Evolutionary conservation across 2,113 vertebrate species (phyloP), one percentile per base, ranked within the genome.

Genomic region (Choloepus hoffmanni): DNA sequence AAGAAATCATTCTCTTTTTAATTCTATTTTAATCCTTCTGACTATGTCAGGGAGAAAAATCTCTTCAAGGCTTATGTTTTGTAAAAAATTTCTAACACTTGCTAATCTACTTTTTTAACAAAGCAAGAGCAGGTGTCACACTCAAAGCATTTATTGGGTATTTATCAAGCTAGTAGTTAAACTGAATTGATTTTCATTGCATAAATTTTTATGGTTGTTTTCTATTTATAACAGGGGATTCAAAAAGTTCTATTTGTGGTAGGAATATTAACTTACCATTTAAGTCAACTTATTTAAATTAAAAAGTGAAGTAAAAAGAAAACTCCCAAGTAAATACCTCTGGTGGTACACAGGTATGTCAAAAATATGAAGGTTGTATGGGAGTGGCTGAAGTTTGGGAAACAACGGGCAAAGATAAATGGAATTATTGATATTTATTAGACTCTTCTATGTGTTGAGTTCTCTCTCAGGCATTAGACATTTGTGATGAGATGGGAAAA

Each of bases 251-350:
- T 95, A 26, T 60, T 92, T 85, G 73, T 89, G 62, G 11, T 58
- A 76, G 70, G 36, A 21, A 53, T 18, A 53, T 72, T 81, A 70
- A 70, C 89, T 92, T 89, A 78, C 13, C 26, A 36, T 23, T 82
- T 91, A 82, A 91, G 67, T 30, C 91, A 88, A 77, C 26, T 24
- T 68, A 48, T n/a, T 67, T 85, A 72, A 83, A 58, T 96, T 72
- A 77, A 89, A 89, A 68, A 84, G 1, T 45, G 12, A 81, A 58
- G 3, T 40, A 14, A 90, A 65, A 93, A 93, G 53, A 89, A 78
- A 77, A 82, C 0, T 62, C 18, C 53, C 58, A 86, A 95, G 36
- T 82, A 62, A 92, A 85, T 67, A 78, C 58, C n/a, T 92, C 78
- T 82, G 33, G 3, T 36, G n/a, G 13, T 65, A 79, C 73, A 8